These are phyloP conservation scores for Xanthia icteritia DNA, from an alignment of 2,888 invertebrate species.

Conservation along the genomic window DNA sequence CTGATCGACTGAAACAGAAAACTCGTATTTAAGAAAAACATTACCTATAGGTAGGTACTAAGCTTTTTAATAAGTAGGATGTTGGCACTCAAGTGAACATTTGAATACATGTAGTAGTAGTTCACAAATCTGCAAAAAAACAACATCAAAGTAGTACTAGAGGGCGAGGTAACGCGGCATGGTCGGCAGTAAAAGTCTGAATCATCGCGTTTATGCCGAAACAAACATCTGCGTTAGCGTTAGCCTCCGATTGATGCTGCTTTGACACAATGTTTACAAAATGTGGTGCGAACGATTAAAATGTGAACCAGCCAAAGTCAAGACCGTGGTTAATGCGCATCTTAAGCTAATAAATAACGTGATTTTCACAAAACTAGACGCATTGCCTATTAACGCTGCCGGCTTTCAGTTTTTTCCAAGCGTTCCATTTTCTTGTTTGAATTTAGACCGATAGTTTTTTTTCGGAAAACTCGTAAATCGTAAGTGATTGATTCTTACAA, in stretches of 20 bases:
- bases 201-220: constrained; percentile 72
- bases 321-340: constrained; percentile 42
- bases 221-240: constrained; percentile 76
- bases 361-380: constrained; percentile 38
- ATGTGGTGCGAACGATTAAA: constrained; percentile 69
- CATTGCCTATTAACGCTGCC: constrained; percentile 8
- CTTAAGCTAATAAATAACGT: constrained; percentile 43
- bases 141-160: constrained; percentile 73
- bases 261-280: constrained; percentile 82
- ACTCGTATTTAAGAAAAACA: background rate
- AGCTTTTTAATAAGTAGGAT: too few species aligned
- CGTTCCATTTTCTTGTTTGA: constrained; percentile 14
- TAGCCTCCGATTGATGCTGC: constrained; percentile 77
- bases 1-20: background rate
- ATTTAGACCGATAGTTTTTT: constrained; percentile 25
- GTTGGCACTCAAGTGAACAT: too few species aligned
- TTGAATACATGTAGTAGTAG: constrained; percentile 32
- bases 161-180: constrained; percentile 56
- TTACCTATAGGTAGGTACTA: background rate
- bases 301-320: constrained; percentile 70
- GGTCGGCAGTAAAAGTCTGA: constrained; percentile 69
- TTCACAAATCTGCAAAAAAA: constrained; percentile 36
- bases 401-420: constrained; percentile 13
- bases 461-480: constrained; percentile 32
- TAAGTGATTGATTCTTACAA: constrained; percentile 43